Percentiles rank a stretch among this genome's conserved stretches.
Conservation (phyloP, 1,140 invertebrate species). For the Ceratosolen solmsi region DNA sequence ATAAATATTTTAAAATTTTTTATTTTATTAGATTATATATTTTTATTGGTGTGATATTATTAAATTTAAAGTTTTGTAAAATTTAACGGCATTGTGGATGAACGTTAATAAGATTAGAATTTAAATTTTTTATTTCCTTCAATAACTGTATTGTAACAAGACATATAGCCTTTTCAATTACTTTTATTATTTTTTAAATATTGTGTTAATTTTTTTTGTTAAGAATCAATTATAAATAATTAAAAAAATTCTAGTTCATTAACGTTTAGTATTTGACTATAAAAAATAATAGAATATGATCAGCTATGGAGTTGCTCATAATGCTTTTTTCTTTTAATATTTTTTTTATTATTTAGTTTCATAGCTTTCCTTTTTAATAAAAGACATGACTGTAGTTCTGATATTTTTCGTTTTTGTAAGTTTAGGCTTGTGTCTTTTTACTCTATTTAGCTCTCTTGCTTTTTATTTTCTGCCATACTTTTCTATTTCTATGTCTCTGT, state of each 20-base stretch:
- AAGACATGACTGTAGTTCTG: constrained; percentile 38
- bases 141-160: too few species aligned
- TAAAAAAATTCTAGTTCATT: constrained; percentile 17
- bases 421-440: constrained; percentile 34
- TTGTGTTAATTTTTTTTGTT: background rate
- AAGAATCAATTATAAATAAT: constrained; percentile 31
- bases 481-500: background rate
- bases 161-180: too few species aligned
- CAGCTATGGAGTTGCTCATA: constrained; percentile 15
- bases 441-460: background rate
- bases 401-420: constrained; percentile 35
- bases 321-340: constrained; percentile 21
- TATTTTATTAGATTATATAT: too few species aligned
- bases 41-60: too few species aligned
- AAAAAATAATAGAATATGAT: constrained; percentile 21
- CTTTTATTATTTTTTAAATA: too few species aligned
- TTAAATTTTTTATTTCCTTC: too few species aligned
- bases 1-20: too few species aligned
- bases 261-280: constrained; percentile 16
- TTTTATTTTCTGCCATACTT: background rate
- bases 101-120: too few species aligned
- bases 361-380: constrained; percentile 17
- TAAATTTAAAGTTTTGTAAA: too few species aligned
- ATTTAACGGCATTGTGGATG: too few species aligned
- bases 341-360: constrained; percentile 3